These are phyloP conservation scores for Halisarca cf. caerulea DNA, from an alignment of 37 sponge, comb jelly and placozoan genomes.

Conservation along the genomic window DNA sequence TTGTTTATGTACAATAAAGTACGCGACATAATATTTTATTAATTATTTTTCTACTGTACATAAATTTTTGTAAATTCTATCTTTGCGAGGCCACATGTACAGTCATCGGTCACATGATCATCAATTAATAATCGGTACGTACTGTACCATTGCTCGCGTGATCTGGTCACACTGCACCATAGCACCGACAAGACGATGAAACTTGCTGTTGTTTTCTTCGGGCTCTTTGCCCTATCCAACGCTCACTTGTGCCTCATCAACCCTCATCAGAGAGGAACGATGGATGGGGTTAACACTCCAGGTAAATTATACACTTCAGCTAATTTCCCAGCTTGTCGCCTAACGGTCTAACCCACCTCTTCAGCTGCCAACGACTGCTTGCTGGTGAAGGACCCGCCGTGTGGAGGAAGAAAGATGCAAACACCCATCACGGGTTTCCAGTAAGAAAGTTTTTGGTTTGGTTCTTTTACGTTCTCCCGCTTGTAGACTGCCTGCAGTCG, in stretches of 20 bases:
- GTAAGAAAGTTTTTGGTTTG: no score
- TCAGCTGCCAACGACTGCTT: slow-evolving; percentile 69
- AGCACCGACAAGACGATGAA: neutral
- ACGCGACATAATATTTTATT: neutral
- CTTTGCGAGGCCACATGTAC: no score
- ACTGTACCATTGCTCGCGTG: neutral
- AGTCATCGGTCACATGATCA: no score
- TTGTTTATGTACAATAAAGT: neutral
- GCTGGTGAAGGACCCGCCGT: slow-evolving; percentile 28
- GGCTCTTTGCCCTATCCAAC: slow-evolving; percentile 7
- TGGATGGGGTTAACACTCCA: slow-evolving; percentile 50
- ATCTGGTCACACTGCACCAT: neutral
- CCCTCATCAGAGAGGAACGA: slow-evolving; percentile 78
- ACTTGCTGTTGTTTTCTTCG: neutral
- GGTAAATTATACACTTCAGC: no score
- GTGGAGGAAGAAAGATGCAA: slow-evolving; percentile 43
- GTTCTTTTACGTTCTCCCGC: no score
- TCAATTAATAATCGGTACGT: no score
- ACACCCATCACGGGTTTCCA: slow-evolving; percentile 16
- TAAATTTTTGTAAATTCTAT: neutral
- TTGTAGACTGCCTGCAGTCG: no score
- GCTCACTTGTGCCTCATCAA: slow-evolving; percentile 77
- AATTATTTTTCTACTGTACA: neutral
- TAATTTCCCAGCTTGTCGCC: no score
- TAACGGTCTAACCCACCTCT: no score